Percentiles rank a stretch among this genome's conserved stretches.
Evolutionary conservation across 2,113 vertebrate species (phyloP).

Genomic region (Carollia perspicillata): DNA sequence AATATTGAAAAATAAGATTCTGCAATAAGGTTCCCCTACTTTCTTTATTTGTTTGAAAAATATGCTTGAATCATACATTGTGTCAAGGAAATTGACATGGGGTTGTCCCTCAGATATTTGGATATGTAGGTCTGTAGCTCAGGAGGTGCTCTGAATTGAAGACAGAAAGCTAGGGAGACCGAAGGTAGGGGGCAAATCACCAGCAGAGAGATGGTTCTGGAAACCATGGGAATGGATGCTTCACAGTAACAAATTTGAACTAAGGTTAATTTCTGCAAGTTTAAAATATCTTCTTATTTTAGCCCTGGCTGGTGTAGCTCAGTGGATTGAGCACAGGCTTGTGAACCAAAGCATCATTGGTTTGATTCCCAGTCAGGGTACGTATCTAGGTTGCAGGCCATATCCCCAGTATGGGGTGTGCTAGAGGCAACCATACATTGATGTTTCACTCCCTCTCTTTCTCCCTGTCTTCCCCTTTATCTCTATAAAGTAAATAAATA

Average conservation of each 20-base stretch:
- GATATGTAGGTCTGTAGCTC: background rate
- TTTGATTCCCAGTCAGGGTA: too few species aligned
- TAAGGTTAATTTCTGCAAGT: background rate
- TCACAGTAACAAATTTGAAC: background rate
- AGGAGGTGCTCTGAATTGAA: background rate
- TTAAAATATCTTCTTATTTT: background rate
- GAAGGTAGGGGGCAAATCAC: background rate
- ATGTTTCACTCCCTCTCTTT: too few species aligned
- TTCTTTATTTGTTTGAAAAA: background rate
- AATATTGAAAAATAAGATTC: background rate
- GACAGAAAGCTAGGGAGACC: background rate
- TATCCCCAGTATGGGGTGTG: too few species aligned
- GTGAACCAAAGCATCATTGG: too few species aligned
- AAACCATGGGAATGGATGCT: background rate
- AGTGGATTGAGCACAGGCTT: too few species aligned
- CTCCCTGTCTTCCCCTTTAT: too few species aligned
- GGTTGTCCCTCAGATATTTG: background rate
- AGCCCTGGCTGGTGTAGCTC: background rate
- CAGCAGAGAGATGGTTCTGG: background rate
- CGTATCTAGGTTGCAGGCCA: too few species aligned
- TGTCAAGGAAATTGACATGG: background rate
- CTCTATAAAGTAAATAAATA: too few species aligned
- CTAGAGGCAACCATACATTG: too few species aligned
- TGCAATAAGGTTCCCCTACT: background rate
- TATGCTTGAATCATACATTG: background rate